These are phyloP conservation scores for Odontophorus gujanensis DNA, from an alignment of 2,113 vertebrate genomes.

Conservation along the genomic window DNA sequence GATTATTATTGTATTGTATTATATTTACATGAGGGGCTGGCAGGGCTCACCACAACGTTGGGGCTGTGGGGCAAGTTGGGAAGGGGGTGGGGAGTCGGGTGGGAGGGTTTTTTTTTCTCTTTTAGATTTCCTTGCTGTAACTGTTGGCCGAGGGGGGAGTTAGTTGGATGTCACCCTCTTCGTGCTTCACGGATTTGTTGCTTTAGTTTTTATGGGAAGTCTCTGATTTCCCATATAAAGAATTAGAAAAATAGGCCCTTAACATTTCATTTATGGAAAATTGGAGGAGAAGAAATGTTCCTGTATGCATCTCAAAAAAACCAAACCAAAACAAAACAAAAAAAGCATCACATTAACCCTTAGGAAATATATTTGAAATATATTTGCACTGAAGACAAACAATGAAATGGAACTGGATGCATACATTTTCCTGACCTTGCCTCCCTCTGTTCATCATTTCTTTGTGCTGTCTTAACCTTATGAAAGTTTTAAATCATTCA, in stretches of 20 bases:
- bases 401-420: neutral
- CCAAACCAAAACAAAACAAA: neutral
- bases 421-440: neutral
- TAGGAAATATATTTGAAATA: neutral
- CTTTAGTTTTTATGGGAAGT: too few relatives aligned
- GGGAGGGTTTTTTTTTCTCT: too few relatives aligned
- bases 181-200: too few relatives aligned
- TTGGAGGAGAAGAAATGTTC: neutral
- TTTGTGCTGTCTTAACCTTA: neutral
- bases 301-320: neutral
- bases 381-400: neutral
- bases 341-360: neutral
- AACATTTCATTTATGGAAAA: neutral
- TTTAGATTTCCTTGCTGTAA: too few relatives aligned
- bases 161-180: too few relatives aligned
- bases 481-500: conserved; percentile 22
- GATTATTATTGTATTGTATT: neutral
- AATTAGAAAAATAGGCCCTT: neutral
- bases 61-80: too few relatives aligned
- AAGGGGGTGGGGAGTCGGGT: too few relatives aligned
- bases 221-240: neutral
- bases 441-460: neutral
- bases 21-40: too few relatives aligned
- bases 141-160: too few relatives aligned
- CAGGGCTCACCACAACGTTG: too few relatives aligned